A percentile compares a stretch with the other conserved stretches of the same genome.
phyloP scores from a whole-genome alignment of 2,113 vertebrate species.

The Azemiops feae region DNA sequence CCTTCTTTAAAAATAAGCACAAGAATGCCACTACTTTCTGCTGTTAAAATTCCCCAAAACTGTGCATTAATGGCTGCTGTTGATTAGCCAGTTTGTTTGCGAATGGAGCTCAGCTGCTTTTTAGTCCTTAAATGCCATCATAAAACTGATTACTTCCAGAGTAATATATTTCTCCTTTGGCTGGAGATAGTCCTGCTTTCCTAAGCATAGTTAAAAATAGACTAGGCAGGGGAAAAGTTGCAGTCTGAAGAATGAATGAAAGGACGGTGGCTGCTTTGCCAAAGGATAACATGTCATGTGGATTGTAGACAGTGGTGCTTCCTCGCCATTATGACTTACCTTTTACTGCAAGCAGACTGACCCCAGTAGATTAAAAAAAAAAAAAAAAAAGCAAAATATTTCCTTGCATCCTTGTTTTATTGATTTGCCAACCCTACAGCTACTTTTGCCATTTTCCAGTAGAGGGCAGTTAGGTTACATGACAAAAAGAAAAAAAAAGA shows the following conservation, averaged over 20 bases:
- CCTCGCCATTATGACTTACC: background rate
- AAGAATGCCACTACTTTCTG: slow-evolving; percentile 13
- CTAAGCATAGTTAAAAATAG: background rate
- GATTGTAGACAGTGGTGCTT: background rate
- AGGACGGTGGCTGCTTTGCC: background rate
- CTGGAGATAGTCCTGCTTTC: slow-evolving; percentile 12
- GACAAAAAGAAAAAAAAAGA: background rate
- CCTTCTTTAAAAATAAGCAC: background rate
- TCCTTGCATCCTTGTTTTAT: background rate
- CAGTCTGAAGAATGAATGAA: background rate
- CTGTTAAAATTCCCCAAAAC: slow-evolving; percentile 39
- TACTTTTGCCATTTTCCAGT: slow-evolving; percentile 64
- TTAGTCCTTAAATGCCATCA: background rate
- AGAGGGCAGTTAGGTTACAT: slow-evolving; percentile 75
- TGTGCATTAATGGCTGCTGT: slow-evolving; percentile 23
- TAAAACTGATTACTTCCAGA: slow-evolving; percentile 20
- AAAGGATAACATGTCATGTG: background rate
- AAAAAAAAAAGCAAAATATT: background rate
- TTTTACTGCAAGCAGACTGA: background rate
- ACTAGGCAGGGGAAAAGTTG: background rate
- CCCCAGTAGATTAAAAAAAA: background rate
- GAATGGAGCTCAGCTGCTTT: slow-evolving; percentile 8
- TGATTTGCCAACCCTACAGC: background rate
- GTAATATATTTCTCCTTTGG: slow-evolving; percentile 23
- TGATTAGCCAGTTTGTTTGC: slow-evolving; percentile 10